Base-by-base conservation (phyloP, 2,888 invertebrate genomes). In the Hypena proboscidalis region DNA sequence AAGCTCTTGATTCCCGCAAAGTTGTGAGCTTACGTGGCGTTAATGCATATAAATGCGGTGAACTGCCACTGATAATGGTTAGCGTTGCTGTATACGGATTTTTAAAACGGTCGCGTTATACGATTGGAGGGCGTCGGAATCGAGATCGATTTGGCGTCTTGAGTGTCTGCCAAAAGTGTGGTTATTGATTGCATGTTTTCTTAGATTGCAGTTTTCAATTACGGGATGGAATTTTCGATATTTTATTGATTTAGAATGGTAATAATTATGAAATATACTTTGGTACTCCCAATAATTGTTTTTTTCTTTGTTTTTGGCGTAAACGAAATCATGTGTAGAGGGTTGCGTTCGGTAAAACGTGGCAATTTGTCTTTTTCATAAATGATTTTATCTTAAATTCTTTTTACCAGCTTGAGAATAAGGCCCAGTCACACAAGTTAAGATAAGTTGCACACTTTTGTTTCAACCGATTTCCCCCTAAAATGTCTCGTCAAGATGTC, bases 31-130 rank as follows among this genome's bases (percentile, higher is more conserved):
- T 44, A 57, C 55, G 48, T 49, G 53, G 56, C 58, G 73, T 69
- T 77, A 83, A 83, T 82, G 86, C 83, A 85, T 80, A 80, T 75
- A 82, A 82, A 81, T 81, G 81, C 74, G 75, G 78, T 77, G 75
- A 82, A 74, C 75, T 75, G 76, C 73, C 63, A 63, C 73, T 71
- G 83, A 80, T 87, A 83, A 81, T 80, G 72, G 78, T 71, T 64
- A 69, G 69, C 67, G 74, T 58, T 66, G 71, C 59, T 64, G 58
- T 73, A 64, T 71, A 71, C 57, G 65, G 67, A 70, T 69, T 77
- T 80, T 80, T 68, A 79, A 82, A 79, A 70, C 68, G 65, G 67
- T 63, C 53, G 55, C 49, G 58, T 65, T 70, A 68, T 68, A 56
- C 54, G 50, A 63, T 65, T 63, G 38, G 42, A 31, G 29, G 42